phyloP scores from a whole-genome alignment of 2,797 vertebrate genomes.

The Sphenodon punctatus region DNA sequence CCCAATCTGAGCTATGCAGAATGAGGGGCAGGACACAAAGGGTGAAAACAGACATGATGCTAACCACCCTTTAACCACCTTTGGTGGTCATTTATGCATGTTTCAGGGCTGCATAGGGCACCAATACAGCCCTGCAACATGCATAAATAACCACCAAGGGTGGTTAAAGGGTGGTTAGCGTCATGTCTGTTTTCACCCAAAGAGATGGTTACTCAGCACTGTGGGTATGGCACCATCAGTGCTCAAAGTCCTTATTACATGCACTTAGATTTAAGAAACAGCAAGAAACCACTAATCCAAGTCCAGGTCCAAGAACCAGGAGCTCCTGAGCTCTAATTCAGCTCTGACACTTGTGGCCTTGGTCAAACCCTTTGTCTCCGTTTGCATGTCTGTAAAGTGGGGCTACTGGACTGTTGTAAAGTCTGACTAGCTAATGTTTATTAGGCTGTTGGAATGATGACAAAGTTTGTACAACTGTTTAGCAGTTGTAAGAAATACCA shows the following conservation, averaged over 20 bases:
- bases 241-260: not conserved
- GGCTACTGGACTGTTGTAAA: not conserved
- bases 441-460: not conserved
- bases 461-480: not conserved
- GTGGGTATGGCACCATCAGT: not conserved
- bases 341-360: not conserved
- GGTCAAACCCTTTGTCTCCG: not conserved
- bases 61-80: too few relatives aligned
- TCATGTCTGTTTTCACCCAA: too few relatives aligned
- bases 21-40: not conserved
- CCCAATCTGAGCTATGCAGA: too few relatives aligned
- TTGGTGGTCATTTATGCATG: too few relatives aligned
- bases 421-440: not conserved
- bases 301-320: not conserved
- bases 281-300: not conserved
- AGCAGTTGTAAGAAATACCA: not conserved
- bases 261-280: not conserved
- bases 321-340: not conserved
- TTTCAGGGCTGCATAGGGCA: too few relatives aligned
- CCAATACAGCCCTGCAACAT: too few relatives aligned
- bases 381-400: not conserved
- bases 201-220: not conserved
- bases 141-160: too few relatives aligned
- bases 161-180: too few relatives aligned
- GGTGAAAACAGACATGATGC: too few relatives aligned